phyloP scores from a whole-genome alignment of 2,797 vertebrate species.

The Mus spretus region DNA sequence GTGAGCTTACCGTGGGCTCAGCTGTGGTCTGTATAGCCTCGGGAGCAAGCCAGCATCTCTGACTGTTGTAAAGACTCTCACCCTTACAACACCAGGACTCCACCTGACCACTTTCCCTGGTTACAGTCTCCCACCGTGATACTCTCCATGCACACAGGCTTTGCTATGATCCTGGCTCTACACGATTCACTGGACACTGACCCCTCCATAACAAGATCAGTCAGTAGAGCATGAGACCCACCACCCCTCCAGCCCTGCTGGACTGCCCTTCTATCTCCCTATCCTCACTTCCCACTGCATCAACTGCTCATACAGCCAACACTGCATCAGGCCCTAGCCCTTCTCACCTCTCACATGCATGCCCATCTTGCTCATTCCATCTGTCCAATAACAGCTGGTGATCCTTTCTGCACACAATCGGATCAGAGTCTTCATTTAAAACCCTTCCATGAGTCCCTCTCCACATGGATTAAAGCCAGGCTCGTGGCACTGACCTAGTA shows the following conservation, averaged over 20 bases:
- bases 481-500: not conserved
- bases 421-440: constrained; percentile 34
- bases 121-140: not conserved
- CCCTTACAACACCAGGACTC: not conserved
- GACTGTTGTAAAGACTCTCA: not conserved
- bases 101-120: not conserved
- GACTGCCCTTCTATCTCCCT: not conserved
- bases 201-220: not conserved
- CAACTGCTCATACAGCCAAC: not conserved
- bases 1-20: not conserved
- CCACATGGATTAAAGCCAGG: not conserved
- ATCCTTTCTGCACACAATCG: constrained; percentile 33
- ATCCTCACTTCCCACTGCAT: not conserved
- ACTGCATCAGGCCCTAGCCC: not conserved
- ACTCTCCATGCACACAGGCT: rapidly evolving
- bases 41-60: not conserved
- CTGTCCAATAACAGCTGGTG: not conserved
- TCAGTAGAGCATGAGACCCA: no score
- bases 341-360: not conserved
- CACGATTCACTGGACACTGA: not conserved
- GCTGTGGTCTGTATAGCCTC: not conserved
- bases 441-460: not conserved
- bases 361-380: not conserved
- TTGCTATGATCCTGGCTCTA: not conserved
- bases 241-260: no score